phyloP scores from a whole-genome alignment of 1,140 invertebrate genomes.

The Patella vulgata region DNA sequence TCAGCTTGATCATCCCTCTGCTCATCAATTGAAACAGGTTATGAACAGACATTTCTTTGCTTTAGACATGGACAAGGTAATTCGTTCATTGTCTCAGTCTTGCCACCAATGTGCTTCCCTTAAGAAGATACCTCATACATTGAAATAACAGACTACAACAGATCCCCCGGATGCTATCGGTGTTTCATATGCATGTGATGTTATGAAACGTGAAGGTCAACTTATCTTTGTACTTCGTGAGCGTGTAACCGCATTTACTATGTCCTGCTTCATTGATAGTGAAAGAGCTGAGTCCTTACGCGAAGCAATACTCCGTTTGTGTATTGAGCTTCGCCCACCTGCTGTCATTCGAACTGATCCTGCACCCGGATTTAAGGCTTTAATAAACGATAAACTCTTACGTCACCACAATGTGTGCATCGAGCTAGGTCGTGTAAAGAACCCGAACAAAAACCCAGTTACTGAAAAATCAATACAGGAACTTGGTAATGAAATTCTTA shows the following conservation, averaged over 20 bases:
- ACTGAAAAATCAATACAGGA: constrained; percentile 31
- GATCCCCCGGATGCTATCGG: constrained; percentile 25
- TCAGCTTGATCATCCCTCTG: constrained; percentile 20
- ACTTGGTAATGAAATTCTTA: constrained; percentile 17
- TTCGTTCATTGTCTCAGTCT: background rate
- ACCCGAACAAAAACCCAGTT: constrained; percentile 35
- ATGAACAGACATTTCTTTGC: constrained; percentile 25
- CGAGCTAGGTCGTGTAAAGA: constrained; percentile 26
- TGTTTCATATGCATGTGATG: constrained; percentile 29
- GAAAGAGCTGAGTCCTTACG: constrained; percentile 8
- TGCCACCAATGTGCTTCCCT: constrained; percentile 26
- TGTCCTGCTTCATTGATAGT: background rate
- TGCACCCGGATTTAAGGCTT: constrained; percentile 26
- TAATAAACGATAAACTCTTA: constrained; percentile 14
- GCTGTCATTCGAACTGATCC: constrained; percentile 25
- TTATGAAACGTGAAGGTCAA: constrained; percentile 18
- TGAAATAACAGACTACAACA: constrained; percentile 14
- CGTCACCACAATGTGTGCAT: constrained; percentile 5
- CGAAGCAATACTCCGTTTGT: constrained; percentile 2
- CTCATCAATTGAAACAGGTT: constrained; percentile 16
- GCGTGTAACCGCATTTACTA: constrained; percentile 25
- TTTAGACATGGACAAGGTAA: constrained; percentile 29
- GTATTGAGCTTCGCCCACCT: constrained; percentile 7
- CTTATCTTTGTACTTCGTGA: constrained; percentile 17
- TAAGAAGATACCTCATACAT: constrained; percentile 1